Percentiles rank a stretch among this genome's conserved stretches.
Evolutionary conservation across 2,888 invertebrate genomes (phyloP).

Genomic region (Lysandra coridon): DNA sequence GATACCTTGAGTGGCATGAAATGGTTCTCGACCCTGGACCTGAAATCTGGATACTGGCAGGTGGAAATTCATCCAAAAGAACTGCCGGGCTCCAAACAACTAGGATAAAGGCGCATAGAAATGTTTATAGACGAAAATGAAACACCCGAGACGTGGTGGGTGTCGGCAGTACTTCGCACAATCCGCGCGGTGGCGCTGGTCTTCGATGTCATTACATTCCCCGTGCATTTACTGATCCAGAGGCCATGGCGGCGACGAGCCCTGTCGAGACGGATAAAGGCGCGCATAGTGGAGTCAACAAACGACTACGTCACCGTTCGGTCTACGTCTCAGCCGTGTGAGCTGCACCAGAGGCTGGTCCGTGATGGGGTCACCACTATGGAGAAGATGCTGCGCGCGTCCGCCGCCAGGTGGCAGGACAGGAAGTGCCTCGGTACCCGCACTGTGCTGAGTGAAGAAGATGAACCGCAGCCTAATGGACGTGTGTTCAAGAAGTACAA

Average conservation of each 20-base stretch:
- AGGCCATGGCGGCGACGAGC: conserved; percentile 92
- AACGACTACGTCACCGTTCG: conserved; percentile 86
- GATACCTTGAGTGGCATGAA: too few species aligned
- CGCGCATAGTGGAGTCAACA: conserved; percentile 84
- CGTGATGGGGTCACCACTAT: conserved; percentile 89
- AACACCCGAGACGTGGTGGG: conserved; percentile 84
- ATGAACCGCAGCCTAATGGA: conserved; percentile 96
- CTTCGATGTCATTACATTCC: conserved; percentile 94
- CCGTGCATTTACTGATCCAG: conserved; percentile 92
- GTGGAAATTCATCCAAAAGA: too few species aligned
- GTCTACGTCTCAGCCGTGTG: conserved; percentile 84
- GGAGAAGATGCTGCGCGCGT: conserved; percentile 90
- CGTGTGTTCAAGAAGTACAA: conserved; percentile 97
- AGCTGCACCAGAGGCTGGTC: conserved; percentile 86
- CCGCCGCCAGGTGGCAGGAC: conserved; percentile 85
- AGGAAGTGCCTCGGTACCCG: conserved; percentile 93
- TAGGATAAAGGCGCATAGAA: too few species aligned
- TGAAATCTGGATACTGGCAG: too few species aligned
- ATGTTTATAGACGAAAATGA: too few species aligned
- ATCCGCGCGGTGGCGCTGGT: conserved; percentile 91
- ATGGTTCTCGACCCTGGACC: too few species aligned
- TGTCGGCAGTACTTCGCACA: conserved; percentile 86
- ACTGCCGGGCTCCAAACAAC: too few species aligned
- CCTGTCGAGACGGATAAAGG: conserved; percentile 88
- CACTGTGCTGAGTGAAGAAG: conserved; percentile 94